Conservation (phyloP, 1,140 invertebrate genomes). For the Aphis craccivora region DNA sequence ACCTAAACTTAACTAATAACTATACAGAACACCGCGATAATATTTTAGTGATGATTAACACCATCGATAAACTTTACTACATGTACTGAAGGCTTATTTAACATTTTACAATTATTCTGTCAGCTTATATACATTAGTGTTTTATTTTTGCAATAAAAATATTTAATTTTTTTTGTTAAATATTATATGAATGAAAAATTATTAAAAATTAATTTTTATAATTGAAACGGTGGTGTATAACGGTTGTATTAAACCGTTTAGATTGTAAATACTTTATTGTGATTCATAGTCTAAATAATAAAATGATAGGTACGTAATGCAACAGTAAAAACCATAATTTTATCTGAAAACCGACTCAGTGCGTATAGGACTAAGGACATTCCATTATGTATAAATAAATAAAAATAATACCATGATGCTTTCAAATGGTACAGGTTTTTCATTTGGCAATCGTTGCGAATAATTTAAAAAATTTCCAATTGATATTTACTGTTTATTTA, state of each 20-base stretch:
- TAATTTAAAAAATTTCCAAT: background rate
- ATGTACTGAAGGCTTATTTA: background rate
- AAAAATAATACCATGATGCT: too few species aligned
- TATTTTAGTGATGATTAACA: background rate
- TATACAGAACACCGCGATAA: background rate
- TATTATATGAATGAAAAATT: background rate
- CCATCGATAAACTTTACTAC: background rate
- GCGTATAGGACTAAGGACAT: background rate
- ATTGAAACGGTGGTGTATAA: background rate
- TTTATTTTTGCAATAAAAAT: background rate
- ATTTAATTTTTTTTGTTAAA: background rate
- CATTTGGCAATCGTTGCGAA: background rate
- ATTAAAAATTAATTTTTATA: background rate
- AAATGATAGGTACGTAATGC: background rate
- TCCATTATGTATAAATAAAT: background rate
- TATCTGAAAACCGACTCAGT: background rate
- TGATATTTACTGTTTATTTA: background rate
- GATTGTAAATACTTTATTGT: background rate
- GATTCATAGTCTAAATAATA: background rate
- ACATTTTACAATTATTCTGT: background rate
- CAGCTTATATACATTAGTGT: background rate
- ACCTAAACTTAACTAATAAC: background rate
- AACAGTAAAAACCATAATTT: background rate
- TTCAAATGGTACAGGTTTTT: background rate
- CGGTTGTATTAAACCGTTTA: background rate